phyloP scores from a whole-genome alignment of 2,888 invertebrate species.

The Drosophila neutralis region DNA sequence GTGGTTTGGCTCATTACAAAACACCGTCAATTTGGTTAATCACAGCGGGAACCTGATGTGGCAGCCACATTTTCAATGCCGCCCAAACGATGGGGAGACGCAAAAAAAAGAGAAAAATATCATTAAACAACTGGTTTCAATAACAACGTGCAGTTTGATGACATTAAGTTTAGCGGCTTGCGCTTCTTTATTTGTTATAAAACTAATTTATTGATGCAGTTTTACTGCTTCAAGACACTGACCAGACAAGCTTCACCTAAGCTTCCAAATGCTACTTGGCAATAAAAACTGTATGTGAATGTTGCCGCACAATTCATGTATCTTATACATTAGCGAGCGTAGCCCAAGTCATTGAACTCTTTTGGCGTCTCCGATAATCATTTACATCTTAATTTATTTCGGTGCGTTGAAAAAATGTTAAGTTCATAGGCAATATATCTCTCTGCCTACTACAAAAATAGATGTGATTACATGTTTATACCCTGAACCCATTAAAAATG shows the following conservation, averaged over 20 bases:
- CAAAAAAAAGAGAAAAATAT: conserved; percentile 24
- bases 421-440: neutral
- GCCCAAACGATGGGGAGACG: conserved; percentile 34
- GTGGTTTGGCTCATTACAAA: conserved; percentile 36
- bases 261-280: conserved; percentile 21
- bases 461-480: neutral
- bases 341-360: conserved; percentile 32
- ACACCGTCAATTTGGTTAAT: conserved; percentile 46
- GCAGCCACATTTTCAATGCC: conserved; percentile 67
- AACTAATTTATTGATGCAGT: conserved; percentile 45
- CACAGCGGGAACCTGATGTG: conserved; percentile 51
- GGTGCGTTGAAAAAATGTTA: neutral
- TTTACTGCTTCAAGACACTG: conserved; percentile 25
- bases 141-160: conserved; percentile 62
- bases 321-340: conserved; percentile 17
- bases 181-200: conserved; percentile 54
- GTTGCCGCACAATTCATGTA: conserved; percentile 23
- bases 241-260: conserved; percentile 16
- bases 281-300: conserved; percentile 43
- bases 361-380: conserved; percentile 7
- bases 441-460: neutral
- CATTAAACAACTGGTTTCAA: conserved; percentile 53
- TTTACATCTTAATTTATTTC: conserved; percentile 19
- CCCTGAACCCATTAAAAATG: no score
- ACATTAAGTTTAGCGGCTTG: conserved; percentile 47